phyloP scores from a whole-genome alignment of 2,888 invertebrate species.

The Hedychridium roseum region DNA sequence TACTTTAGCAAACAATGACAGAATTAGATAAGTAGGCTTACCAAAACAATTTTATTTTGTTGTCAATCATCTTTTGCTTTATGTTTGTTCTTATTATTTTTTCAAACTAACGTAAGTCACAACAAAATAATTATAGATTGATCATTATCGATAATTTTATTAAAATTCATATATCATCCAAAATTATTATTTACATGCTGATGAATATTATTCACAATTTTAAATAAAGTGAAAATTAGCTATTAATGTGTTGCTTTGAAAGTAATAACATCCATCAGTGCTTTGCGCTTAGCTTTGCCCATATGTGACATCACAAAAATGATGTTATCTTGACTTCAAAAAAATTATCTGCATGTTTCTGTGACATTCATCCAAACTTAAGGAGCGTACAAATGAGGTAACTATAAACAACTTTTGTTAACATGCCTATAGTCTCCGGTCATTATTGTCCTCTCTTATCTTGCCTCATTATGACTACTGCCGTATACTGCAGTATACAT shows the following conservation, averaged over 20 bases:
- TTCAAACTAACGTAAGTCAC: neutral
- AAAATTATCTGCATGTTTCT: neutral
- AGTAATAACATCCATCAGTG: neutral
- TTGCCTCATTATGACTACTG: too few relatives aligned
- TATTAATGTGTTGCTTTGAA: neutral
- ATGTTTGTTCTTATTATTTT: neutral
- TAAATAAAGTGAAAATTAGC: neutral
- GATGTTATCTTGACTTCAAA: neutral
- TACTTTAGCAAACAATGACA: neutral
- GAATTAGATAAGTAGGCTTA: neutral
- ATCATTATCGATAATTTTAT: neutral
- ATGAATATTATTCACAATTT: neutral
- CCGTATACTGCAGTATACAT: too few relatives aligned
- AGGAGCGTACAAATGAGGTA: too few relatives aligned
- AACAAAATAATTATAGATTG: neutral
- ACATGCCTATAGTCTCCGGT: too few relatives aligned
- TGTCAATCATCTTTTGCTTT: neutral
- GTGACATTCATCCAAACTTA: too few relatives aligned
- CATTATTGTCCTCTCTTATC: too few relatives aligned
- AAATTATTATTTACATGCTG: too few relatives aligned
- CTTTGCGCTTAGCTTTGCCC: neutral
- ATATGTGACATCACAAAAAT: neutral
- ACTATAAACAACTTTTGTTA: too few relatives aligned
- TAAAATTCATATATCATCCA: too few relatives aligned
- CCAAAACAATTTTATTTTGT: neutral